Evolutionary conservation across 2,113 vertebrate genomes (phyloP).

Genomic region (Alouatta palliata): DNA sequence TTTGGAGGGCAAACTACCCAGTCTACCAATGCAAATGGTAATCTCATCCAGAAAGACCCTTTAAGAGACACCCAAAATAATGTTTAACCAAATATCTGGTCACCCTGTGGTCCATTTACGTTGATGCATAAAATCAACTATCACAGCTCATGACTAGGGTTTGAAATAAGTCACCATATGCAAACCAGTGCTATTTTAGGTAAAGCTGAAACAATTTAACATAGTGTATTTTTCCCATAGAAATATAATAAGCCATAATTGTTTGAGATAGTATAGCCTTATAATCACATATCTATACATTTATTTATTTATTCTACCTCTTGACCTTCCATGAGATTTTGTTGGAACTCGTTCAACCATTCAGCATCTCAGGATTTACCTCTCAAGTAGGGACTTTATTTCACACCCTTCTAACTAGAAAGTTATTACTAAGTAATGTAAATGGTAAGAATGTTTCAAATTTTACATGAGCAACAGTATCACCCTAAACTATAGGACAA

Average conservation of each 20-base stretch:
- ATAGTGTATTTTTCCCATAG: not conserved
- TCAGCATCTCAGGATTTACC: not conserved
- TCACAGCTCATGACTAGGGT: not conserved
- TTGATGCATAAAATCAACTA: too few relatives aligned
- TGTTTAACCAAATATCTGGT: too few relatives aligned
- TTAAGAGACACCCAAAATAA: not conserved
- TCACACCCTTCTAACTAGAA: not conserved
- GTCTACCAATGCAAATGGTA: not conserved
- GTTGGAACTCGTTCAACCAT: not conserved
- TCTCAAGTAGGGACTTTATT: not conserved
- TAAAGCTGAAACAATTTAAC: not conserved
- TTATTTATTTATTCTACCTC: not conserved
- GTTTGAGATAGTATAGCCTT: not conserved
- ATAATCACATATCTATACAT: not conserved
- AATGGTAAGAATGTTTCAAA: not conserved
- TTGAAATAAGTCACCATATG: not conserved
- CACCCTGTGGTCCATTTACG: too few relatives aligned
- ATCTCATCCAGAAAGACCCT: not conserved
- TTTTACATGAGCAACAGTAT: not conserved
- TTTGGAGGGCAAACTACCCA: not conserved
- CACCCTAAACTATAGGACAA: not conserved
- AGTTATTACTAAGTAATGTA: not conserved
- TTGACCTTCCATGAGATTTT: not conserved
- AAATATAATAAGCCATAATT: not conserved
- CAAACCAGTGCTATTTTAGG: not conserved